Base-by-base conservation (phyloP, 2,888 invertebrate genomes). In the Eupithecia exiguata region DNA sequence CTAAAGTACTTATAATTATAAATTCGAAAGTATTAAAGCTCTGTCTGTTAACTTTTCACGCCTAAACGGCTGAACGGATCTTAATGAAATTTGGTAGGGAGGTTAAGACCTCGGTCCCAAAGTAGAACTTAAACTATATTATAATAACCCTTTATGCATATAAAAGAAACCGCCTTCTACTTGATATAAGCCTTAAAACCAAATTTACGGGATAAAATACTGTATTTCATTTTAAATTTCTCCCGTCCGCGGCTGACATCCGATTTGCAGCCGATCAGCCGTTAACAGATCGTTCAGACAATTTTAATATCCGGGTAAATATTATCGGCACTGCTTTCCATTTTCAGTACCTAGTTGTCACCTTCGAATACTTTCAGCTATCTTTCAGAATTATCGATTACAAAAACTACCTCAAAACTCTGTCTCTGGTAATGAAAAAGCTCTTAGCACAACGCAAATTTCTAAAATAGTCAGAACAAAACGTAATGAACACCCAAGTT, bases 241-340 rank as follows among this genome's bases (percentile, higher is more conserved):
- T 36, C 5, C 38, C 38, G 38, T n/a, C n/a, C 30, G 62, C 35
- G 62, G 9, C 14, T 46, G 35, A 53, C 69, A 66, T 76, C 75
- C 72, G 70, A 30, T 35, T 73, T 65, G 46, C 72, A 66, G 53
- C 38, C 43, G 43, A n/a, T 65, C 68, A 61, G 30, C 65, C 68
- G 10, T 49, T 70, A 61, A 40, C 58, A 40, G 74, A 71, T 74
- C 69, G 68, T 61, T 40, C 61, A 49, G 67, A 75, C 63, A 46
- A 71, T 67, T 71, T 76, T 71, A 71, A 76, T 76, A 76, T 73
- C 76, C 76, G 73, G 40, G 35, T 62, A 43, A 70, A 71, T 66
- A 74, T 21, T 68, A 63, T 66, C 16, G 70, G 14, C 46, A 46
- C 9, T 38, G 38, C 63, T 38, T 38, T 65, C n/a, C 38, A 65